phyloP scores from a whole-genome alignment of 2,797 vertebrate species.

The Phaenicophaeus curvirostris region DNA sequence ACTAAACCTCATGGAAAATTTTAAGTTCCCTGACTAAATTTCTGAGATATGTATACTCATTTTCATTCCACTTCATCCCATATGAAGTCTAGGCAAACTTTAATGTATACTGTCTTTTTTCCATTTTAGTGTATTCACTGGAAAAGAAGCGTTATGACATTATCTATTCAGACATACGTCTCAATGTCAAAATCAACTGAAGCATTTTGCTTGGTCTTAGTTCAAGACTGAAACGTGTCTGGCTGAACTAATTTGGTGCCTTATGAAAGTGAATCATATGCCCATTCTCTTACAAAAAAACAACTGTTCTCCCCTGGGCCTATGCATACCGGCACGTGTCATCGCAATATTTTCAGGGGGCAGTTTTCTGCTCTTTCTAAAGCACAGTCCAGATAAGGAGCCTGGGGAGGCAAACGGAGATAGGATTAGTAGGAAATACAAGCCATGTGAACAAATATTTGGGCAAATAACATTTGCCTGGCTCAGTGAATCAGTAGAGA shows the following conservation, averaged over 20 bases:
- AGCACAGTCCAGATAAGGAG: not conserved
- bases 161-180: not conserved
- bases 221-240: not conserved
- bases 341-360: not conserved
- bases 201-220: not conserved
- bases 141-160: not conserved
- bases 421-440: not conserved
- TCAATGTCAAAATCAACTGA: not conserved
- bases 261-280: rapidly evolving
- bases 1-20: not conserved
- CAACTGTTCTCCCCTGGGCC: not conserved
- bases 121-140: not conserved
- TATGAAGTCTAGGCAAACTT: not conserved
- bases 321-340: not conserved
- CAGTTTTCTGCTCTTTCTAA: no score
- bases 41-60: not conserved
- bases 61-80: not conserved
- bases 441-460: not conserved
- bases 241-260: not conserved
- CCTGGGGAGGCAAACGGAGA: not conserved
- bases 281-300: not conserved
- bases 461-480: not conserved
- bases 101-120: rapidly evolving
- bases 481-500: not conserved
- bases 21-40: not conserved